These are phyloP conservation scores for Calliphora vomitoria DNA, from an alignment of 2,888 invertebrate genomes.

Conservation along the genomic window DNA sequence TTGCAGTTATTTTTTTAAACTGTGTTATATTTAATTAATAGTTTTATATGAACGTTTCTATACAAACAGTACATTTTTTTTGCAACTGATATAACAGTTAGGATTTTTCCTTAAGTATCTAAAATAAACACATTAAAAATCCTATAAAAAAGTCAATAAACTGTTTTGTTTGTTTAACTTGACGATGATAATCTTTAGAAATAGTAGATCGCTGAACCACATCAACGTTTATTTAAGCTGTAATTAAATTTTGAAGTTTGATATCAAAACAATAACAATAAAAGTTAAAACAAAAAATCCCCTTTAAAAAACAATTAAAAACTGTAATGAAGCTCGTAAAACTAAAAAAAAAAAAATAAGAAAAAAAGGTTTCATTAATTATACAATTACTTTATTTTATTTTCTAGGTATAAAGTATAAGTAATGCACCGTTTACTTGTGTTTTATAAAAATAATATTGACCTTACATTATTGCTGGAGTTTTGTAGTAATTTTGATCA, in stretches of 20 bases:
- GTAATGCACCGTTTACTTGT: constrained; percentile 11
- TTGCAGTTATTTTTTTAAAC: constrained; percentile 67
- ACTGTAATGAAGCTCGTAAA: constrained; percentile 50
- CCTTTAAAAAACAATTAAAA: constrained; percentile 34
- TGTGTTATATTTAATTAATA: constrained; percentile 72
- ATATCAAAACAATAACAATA: constrained; percentile 16
- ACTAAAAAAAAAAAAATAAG: constrained; percentile 6
- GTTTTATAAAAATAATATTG: not conserved
- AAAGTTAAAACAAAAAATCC: constrained; percentile 18
- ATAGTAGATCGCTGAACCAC: constrained; percentile 62
- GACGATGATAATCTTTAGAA: constrained; percentile 37
- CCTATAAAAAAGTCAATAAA: constrained; percentile 32
- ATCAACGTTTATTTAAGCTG: constrained; percentile 33
- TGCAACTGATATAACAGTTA: constrained; percentile 51
- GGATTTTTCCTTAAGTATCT: constrained; percentile 26
- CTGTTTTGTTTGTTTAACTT: constrained; percentile 47
- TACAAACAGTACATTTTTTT: no score
- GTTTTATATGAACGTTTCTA: constrained; percentile 38
- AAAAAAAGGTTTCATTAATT: constrained; percentile 1
- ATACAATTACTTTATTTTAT: not conserved
- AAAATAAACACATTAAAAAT: constrained; percentile 32
- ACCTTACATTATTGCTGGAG: not conserved
- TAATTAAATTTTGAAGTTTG: constrained; percentile 53
- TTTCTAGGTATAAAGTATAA: not conserved
- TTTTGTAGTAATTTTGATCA: not conserved